Conservation (phyloP, 2,797 vertebrate genomes). For the Sebastes melanostomus region DNA sequence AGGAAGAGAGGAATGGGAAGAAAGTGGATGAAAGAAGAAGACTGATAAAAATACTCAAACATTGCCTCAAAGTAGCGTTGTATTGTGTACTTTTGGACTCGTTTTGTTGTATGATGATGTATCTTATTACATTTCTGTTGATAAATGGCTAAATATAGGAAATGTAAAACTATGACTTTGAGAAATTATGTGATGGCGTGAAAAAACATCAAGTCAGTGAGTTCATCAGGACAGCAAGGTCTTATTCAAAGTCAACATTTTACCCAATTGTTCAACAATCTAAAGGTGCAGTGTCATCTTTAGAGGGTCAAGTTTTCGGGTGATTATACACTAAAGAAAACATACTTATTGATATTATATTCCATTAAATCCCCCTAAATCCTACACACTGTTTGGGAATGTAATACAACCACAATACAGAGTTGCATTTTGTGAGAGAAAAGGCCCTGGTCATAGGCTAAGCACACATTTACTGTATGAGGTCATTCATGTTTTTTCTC, state of each 20-base stretch:
- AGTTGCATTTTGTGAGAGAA: not conserved
- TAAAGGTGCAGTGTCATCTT: too few relatives aligned
- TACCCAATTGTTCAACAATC: not conserved
- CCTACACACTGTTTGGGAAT: not conserved
- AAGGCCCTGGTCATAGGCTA: not conserved
- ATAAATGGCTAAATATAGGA: not conserved
- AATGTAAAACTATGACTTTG: not conserved
- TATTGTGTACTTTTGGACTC: not conserved
- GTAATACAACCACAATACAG: not conserved
- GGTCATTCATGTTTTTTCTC: not conserved
- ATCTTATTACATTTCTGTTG: not conserved
- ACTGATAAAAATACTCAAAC: not conserved
- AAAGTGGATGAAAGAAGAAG: not conserved
- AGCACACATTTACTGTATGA: not conserved
- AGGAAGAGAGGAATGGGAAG: not conserved
- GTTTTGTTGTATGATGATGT: not conserved
- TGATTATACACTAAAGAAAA: too few relatives aligned
- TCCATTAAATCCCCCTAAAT: too few relatives aligned
- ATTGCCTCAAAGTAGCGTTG: not conserved
- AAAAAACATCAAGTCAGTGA: not conserved
- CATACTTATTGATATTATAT: too few relatives aligned
- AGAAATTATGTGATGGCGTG: not conserved
- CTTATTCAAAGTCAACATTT: not conserved
- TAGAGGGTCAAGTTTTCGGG: too few relatives aligned
- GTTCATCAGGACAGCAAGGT: not conserved